Conservation (phyloP, 2,797 vertebrate species). For the Lacerta bilineata region DNA sequence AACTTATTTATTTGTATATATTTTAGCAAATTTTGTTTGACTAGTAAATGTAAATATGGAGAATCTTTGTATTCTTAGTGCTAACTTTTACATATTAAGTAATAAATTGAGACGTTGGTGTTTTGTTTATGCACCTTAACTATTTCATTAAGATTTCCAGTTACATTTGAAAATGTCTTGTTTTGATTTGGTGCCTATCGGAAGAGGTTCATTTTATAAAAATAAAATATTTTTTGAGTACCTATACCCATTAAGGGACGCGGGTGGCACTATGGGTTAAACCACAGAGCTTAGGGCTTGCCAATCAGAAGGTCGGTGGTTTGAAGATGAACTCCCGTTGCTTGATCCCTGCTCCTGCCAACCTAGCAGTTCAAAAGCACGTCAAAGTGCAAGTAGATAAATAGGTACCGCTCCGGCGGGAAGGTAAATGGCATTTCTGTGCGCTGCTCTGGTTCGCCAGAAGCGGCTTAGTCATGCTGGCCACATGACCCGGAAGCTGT, state of each 20-base stretch:
- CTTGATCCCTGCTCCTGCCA: too few relatives aligned
- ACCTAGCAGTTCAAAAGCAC: too few relatives aligned
- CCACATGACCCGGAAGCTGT: too few relatives aligned
- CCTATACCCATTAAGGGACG: not conserved
- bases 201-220: not conserved
- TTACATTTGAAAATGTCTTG: not conserved
- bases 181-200: not conserved
- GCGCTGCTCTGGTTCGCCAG: too few relatives aligned
- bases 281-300: too few relatives aligned
- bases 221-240: not conserved
- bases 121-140: not conserved
- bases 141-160: slow-evolving; percentile 5
- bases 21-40: not conserved
- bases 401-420: too few relatives aligned
- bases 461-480: too few relatives aligned
- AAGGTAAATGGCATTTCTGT: too few relatives aligned
- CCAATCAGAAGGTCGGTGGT: too few relatives aligned
- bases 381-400: too few relatives aligned
- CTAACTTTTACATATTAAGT: not conserved
- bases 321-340: too few relatives aligned
- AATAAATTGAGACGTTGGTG: not conserved
- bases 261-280: too few relatives aligned
- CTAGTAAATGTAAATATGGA: not conserved
- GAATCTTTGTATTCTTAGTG: not conserved
- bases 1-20: not conserved